phyloP scores from a whole-genome alignment of 2,888 invertebrate species.

The Thumatha senex region DNA sequence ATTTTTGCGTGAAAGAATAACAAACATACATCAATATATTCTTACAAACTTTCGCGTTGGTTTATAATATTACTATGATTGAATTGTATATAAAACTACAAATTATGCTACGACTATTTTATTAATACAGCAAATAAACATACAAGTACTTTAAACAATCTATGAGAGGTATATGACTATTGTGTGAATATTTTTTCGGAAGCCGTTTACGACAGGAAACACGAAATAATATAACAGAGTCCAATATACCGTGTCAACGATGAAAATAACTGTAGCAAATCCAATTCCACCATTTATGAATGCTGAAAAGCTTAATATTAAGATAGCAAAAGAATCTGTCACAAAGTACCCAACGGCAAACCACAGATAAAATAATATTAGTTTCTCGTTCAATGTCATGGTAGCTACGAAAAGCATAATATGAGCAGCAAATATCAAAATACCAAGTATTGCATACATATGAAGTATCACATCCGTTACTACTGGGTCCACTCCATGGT shows the following conservation, averaged over 20 bases:
- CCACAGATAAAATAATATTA: conserved; percentile 57
- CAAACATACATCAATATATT: too few species aligned
- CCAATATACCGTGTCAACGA: conserved; percentile 46
- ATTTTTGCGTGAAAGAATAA: too few species aligned
- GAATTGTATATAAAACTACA: too few species aligned
- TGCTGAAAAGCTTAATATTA: conserved; percentile 30
- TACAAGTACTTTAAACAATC: too few species aligned
- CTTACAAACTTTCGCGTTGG: too few species aligned
- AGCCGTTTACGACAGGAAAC: conserved; percentile 58
- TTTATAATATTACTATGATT: too few species aligned
- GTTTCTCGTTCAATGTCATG: conserved; percentile 48
- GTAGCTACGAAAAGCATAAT: conserved; percentile 48
- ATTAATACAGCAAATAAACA: too few species aligned
- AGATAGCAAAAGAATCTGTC: conserved; percentile 40
- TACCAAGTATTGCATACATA: conserved; percentile 45
- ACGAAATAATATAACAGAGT: conserved; percentile 40
- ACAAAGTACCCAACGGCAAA: conserved; percentile 41
- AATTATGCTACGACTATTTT: too few species aligned
- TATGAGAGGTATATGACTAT: conserved; percentile 37
- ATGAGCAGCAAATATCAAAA: conserved; percentile 44
- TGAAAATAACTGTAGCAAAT: conserved; percentile 25
- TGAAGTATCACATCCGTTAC: conserved; percentile 36
- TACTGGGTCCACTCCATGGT: conserved; percentile 23
- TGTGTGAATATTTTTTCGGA: conserved; percentile 58
- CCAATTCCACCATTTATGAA: conserved; percentile 12